Evolutionary conservation across 2,888 invertebrate species (phyloP).

Genomic region (Dolichopus griseipennis): DNA sequence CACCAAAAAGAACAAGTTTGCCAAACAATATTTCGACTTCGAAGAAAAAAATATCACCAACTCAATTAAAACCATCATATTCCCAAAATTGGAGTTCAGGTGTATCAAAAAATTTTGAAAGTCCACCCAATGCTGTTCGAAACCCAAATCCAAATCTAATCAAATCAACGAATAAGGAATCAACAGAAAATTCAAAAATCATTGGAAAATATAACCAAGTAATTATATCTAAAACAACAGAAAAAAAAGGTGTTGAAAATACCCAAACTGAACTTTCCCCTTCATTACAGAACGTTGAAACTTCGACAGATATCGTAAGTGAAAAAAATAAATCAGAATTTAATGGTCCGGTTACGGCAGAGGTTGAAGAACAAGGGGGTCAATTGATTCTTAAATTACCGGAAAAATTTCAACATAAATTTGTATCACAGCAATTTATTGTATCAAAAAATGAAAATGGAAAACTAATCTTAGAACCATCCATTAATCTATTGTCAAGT

Average conservation of each 20-base stretch:
- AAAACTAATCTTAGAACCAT: background rate
- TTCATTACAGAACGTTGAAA: no score
- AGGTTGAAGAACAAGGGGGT: background rate
- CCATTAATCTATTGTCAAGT: background rate
- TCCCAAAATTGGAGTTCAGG: no score
- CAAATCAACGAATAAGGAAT: background rate
- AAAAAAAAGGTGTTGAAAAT: background rate
- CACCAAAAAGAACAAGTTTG: background rate
- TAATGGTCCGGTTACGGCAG: background rate
- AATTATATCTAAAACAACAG: background rate
- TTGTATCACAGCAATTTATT: background rate
- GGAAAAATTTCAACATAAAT: background rate
- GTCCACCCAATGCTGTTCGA: no score
- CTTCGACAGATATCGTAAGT: no score
- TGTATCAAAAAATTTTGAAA: no score
- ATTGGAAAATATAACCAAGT: background rate
- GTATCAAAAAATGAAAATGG: background rate
- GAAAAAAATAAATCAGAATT: background rate
- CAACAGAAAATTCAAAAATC: background rate
- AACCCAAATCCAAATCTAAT: no score
- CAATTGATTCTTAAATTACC: conserved; percentile 1
- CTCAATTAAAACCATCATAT: no score
- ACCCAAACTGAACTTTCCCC: no score
- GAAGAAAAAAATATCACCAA: no score
- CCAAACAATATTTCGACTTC: no score